These are phyloP conservation scores for Volucella zonaria DNA, from an alignment of 2,888 invertebrate genomes.

Conservation along the genomic window DNA sequence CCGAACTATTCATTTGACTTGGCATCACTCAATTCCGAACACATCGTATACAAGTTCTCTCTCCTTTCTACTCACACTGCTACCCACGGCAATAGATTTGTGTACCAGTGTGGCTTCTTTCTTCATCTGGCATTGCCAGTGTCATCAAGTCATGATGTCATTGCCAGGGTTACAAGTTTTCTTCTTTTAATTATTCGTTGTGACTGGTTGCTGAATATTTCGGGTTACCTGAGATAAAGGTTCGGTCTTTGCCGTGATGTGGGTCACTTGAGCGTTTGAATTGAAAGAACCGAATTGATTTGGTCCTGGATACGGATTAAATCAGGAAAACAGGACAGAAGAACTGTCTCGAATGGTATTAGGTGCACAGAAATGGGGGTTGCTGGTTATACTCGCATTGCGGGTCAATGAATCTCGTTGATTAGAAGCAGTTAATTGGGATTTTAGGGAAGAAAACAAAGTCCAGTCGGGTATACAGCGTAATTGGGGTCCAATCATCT, in stretches of 20 bases:
- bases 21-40: slow-evolving; percentile 58
- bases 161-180: slow-evolving; percentile 58
- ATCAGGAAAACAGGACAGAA: too few relatives aligned
- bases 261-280: slow-evolving; percentile 44
- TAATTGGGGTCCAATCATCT: slow-evolving; percentile 7
- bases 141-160: slow-evolving; percentile 31
- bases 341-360: too few relatives aligned
- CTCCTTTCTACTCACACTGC: neutral
- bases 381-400: neutral
- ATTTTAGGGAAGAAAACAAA: slow-evolving; percentile 25
- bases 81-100: neutral
- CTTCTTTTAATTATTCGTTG: slow-evolving; percentile 14
- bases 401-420: slow-evolving; percentile 18
- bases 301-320: neutral
- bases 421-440: slow-evolving; percentile 37
- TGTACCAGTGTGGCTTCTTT: neutral
- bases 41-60: neutral
- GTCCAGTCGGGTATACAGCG: neutral
- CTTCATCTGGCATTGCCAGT: slow-evolving; percentile 22
- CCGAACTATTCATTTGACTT: slow-evolving; percentile 20
- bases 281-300: slow-evolving; percentile 36
- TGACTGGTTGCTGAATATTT: neutral
- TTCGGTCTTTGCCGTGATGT: slow-evolving; percentile 18
- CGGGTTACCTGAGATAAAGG: neutral
- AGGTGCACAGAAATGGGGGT: neutral